phyloP scores from a whole-genome alignment of 2,888 invertebrate species.

The Sinopyrophorus schimmeli region DNA sequence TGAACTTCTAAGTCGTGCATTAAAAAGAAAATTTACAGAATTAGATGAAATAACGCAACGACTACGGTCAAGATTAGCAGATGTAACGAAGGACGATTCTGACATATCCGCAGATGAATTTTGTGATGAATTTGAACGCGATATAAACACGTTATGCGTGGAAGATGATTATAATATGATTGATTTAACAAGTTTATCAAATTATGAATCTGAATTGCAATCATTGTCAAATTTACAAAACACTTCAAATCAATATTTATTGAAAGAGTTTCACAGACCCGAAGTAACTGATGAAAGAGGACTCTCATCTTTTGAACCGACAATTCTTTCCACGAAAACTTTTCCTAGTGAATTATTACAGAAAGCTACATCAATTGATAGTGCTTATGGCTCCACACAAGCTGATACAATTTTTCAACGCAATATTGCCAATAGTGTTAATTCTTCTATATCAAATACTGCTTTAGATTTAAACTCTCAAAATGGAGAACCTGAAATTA shows the following conservation, averaged over 20 bases:
- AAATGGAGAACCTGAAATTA: no score
- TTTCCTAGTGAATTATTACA: slow-evolving; percentile 8
- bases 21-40: slow-evolving; percentile 65
- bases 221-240: slow-evolving; percentile 30
- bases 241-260: slow-evolving; percentile 17
- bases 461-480: slow-evolving; percentile 1
- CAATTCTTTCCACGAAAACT: slow-evolving; percentile 10
- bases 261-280: slow-evolving; percentile 7
- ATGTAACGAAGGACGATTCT: slow-evolving; percentile 61
- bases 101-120: slow-evolving; percentile 54
- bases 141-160: slow-evolving; percentile 58
- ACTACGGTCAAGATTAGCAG: slow-evolving; percentile 60
- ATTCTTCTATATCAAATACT: slow-evolving; percentile 11
- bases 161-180: slow-evolving; percentile 52
- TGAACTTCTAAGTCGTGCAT: slow-evolving; percentile 54
- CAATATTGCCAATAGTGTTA: background rate
- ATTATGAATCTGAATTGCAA: slow-evolving; percentile 32
- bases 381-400: slow-evolving; percentile 19
- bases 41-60: slow-evolving; percentile 66
- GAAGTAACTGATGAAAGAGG: background rate
- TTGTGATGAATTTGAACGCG: slow-evolving; percentile 62
- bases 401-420: background rate
- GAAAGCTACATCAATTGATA: slow-evolving; percentile 15
- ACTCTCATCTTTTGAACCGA: background rate
- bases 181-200: slow-evolving; percentile 41